phyloP scores from a whole-genome alignment of 2,113 vertebrate species.

The Ornithorhynchus anatinus region DNA sequence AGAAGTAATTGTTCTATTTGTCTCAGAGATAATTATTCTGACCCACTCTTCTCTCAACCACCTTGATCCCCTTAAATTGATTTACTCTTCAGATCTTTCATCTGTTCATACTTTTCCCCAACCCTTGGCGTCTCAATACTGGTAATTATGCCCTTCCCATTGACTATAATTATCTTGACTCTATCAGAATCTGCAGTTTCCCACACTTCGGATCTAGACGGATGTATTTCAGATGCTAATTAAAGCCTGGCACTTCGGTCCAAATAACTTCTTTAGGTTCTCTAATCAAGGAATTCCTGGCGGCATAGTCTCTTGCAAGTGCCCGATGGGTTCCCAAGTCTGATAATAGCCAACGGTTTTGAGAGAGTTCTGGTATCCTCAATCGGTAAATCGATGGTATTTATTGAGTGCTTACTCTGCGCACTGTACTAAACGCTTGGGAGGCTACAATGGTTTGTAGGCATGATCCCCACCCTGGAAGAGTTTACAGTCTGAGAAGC shows the following conservation, averaged over 20 bases:
- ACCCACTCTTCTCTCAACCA: too few species aligned
- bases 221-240: constrained; percentile 39
- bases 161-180: constrained; percentile 39
- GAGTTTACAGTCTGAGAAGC: too few species aligned
- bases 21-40: too few species aligned
- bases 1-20: too few species aligned
- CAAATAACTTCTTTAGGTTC: constrained; percentile 18
- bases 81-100: constrained; percentile 11
- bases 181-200: constrained; percentile 10
- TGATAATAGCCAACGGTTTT: too few species aligned
- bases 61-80: constrained; percentile 11
- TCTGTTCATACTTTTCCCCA: not conserved
- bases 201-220: not conserved
- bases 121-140: constrained; percentile 22
- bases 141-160: constrained; percentile 29
- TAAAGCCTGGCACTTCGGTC: constrained; percentile 33
- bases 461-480: too few species aligned
- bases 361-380: too few species aligned
- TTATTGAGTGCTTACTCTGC: too few species aligned
- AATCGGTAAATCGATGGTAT: too few species aligned
- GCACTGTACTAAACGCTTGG: too few species aligned
- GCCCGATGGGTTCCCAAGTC: too few species aligned
- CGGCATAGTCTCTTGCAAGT: constrained; percentile 15
- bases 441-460: too few species aligned
- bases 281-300: constrained; percentile 18